Evolutionary conservation across 2,888 invertebrate genomes (phyloP), one percentile per base, ranked within the genome.

Genomic region (Entomobrya multifasciata): DNA sequence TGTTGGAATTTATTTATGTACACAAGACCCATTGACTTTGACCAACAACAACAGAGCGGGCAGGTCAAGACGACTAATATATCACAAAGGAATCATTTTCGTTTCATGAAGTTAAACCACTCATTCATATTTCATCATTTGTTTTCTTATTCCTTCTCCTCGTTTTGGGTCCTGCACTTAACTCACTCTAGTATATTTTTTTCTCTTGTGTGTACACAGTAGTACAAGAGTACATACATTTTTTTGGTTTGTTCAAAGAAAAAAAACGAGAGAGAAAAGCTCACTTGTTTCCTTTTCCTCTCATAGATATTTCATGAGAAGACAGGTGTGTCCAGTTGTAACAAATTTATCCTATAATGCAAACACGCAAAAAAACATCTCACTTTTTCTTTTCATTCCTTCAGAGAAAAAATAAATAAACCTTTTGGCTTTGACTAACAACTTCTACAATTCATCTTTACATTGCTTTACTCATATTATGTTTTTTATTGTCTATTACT

Each of bases 321-420:
- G 83, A 87, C 88, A 88, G 88, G 88, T 88, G 87, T 77, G 85
- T 87, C 80, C 82, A 79, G 62, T 55, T 74, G 65, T 84, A 81
- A 67, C 86, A 76, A 76, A 83, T 65, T 77, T 76, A 76, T 76
- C 83, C 76, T 62, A 36, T 74, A 76, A 74, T 62, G 74, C 52
- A 74, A 74, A 74, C 47, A 52, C 47, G 52, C 70, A 76, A 74
- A 70, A 70, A 70, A 44, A 70, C 44, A 22, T 70, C 27, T 47
- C 47, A n/a, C 27, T 70, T 70, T 70, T 17, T 17, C n/a, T n/a
- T 8, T 55, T 55, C 20, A 3, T 55, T 1, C 55, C n/a, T 10
- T 17, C 65, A 55, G 10, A 55, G 20, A n/a, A 55, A 55, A 20
- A 65, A 65, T 10, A 22, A 41, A 15, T 67, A 44, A 20, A 44